Evolutionary conservation across 2,888 invertebrate species (phyloP).

Genomic region (Phorcus lineatus): DNA sequence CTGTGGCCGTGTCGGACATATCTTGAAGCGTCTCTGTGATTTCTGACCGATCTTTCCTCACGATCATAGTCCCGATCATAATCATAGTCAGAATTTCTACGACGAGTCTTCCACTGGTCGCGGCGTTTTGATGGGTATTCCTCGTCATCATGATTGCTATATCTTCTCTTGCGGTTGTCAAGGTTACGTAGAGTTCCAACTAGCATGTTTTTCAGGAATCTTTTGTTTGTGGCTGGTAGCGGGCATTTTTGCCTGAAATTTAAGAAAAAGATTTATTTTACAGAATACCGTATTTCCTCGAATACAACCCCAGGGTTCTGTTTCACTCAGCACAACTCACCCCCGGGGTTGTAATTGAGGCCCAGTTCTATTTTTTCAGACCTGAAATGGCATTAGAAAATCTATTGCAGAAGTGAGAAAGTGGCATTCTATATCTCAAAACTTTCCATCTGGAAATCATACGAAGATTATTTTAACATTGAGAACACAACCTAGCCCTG

Average conservation of each 20-base stretch:
- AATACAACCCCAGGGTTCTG: no score
- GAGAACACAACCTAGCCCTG: no score
- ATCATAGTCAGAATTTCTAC: slow-evolving; percentile 16
- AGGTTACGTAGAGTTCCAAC: slow-evolving; percentile 60
- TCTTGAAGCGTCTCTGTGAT: not conserved
- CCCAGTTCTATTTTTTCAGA: no score
- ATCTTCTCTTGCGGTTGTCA: not conserved
- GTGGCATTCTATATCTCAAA: no score
- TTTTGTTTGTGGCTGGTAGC: slow-evolving; percentile 63
- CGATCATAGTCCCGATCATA: not conserved
- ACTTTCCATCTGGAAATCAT: no score
- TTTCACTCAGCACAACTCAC: no score
- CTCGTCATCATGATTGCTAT: not conserved
- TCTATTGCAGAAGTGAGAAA: no score
- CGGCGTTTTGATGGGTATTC: not conserved
- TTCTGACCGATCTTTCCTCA: not conserved
- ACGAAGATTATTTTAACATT: no score
- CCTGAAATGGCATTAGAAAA: no score
- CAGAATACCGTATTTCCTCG: no score
- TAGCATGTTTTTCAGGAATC: slow-evolving; percentile 68
- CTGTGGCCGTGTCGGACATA: not conserved
- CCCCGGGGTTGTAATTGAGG: no score
- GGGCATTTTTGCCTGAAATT: slow-evolving; percentile 62
- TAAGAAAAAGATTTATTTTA: not conserved
- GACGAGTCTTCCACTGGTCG: not conserved